Conservation (phyloP, 2,797 vertebrate species). For the Antennarius maculatus region DNA sequence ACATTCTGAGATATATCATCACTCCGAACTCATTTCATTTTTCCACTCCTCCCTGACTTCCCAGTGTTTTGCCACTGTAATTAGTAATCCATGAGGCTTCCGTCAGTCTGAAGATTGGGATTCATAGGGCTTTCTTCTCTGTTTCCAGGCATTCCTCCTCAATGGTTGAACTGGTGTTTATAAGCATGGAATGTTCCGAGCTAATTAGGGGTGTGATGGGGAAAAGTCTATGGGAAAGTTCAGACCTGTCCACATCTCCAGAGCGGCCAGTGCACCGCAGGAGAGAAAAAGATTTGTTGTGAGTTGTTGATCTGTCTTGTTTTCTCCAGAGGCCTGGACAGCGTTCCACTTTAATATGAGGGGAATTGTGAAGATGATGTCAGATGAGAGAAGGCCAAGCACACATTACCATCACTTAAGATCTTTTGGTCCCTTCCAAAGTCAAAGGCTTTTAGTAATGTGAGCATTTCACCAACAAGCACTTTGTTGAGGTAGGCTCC, state of each 20-base stretch:
- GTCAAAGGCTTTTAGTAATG: conserved; percentile 40
- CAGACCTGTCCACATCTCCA: conserved; percentile 53
- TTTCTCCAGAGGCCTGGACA: conserved; percentile 31
- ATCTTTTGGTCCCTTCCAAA: conserved; percentile 35
- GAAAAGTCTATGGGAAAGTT: conserved; percentile 61
- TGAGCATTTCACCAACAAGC: conserved; percentile 33
- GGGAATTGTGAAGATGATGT: conserved; percentile 46
- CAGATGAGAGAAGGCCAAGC: conserved; percentile 36
- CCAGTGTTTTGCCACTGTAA: conserved; percentile 65
- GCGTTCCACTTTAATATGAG: conserved; percentile 38
- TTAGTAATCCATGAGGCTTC: conserved; percentile 67
- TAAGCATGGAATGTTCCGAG: conserved; percentile 74
- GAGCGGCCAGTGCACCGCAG: conserved; percentile 51
- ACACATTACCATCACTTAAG: conserved; percentile 22
- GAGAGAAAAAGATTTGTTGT: conserved; percentile 46
- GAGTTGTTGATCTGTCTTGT: conserved; percentile 48
- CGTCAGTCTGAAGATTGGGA: conserved; percentile 69
- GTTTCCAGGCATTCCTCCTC: conserved; percentile 74
- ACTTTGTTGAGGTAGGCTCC: conserved; percentile 22
- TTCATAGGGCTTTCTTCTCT: conserved; percentile 71
- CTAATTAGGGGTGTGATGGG: conserved; percentile 73
- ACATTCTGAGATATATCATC: conserved; percentile 60
- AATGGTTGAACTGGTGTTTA: conserved; percentile 70
- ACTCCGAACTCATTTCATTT: conserved; percentile 53
- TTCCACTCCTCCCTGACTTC: conserved; percentile 60